Conservation (phyloP, 2,113 vertebrate species). For the Peromyscus leucopus region DNA sequence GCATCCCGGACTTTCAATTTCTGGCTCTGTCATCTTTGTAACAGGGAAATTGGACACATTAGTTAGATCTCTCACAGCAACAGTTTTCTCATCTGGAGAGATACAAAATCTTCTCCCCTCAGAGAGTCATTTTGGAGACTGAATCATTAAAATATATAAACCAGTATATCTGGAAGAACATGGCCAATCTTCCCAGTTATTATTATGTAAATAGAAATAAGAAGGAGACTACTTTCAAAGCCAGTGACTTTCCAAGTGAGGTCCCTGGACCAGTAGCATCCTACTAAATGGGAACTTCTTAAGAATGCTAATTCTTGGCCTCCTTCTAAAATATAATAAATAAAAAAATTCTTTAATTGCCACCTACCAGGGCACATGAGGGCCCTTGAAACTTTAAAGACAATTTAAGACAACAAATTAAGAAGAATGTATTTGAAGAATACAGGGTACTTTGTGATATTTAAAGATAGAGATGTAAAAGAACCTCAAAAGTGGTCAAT, state of each 20-base stretch:
- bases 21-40: background rate
- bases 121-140: fast-evolving
- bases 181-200: fast-evolving
- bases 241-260: background rate
- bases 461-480: background rate
- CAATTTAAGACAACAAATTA: background rate
- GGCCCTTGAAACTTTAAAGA: background rate
- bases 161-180: background rate
- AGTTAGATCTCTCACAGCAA: background rate
- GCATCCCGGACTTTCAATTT: background rate
- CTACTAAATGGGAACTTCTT: background rate
- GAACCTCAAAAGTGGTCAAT: background rate
- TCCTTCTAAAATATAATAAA: background rate
- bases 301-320: background rate
- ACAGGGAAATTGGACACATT: background rate
- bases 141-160: background rate
- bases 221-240: background rate
- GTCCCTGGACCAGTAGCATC: background rate
- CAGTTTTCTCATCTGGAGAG: background rate
- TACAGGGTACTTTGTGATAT: background rate
- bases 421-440: background rate
- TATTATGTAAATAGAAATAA: background rate
- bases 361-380: background rate
- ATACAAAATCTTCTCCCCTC: too few relatives aligned
- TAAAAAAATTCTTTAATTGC: background rate